Evolutionary conservation across 2,888 invertebrate species (phyloP), one percentile per base, ranked within the genome.

Genomic region (Ophion obscuratus): DNA sequence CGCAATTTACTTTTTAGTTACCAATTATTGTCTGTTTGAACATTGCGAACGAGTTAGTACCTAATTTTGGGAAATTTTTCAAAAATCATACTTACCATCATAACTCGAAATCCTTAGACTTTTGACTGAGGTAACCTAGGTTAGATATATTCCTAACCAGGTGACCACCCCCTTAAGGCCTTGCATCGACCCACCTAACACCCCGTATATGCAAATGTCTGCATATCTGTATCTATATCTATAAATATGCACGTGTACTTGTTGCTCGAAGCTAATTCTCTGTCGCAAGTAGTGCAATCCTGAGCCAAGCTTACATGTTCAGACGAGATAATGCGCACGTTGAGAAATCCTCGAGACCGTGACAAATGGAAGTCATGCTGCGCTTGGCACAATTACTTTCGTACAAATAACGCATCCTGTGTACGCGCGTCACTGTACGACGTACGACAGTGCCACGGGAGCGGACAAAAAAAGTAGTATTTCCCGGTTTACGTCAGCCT

Each of bases 321-420:
- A 61, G 80, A 73, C 66, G 47, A 20, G 61, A 62, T 31, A 59
- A 78, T 67, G 61, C 11, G 44, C 40, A 47, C 73, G 27, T 59
- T 20, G 44, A 61, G 59, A 47, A 67, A 73, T 20, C 20, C 73
- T 61, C 66, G 44, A 61, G 77, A 73, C 73, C 61, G 61, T 81
- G 76, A 81, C 77, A 64, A 71, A 87, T 84, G 68, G 78, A 83
- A 85, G 84, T 62, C 74, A 66, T 59, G 53, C 73, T 66, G 66
- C 31, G 20, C 61, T 44, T 20, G 77, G 77, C 64, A 68, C 71
- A 82, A 83, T 81, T 81, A 87, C 68, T 79, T 87, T 36, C 47
- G 57, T 71, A 81, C 83, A 77, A 83, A 73, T 75, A 31, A 27
- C 27, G 31, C 17, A 1, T 40, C 40, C 9, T 9, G 61, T 73